A percentile compares a stretch with the other conserved stretches of the same genome.
phyloP scores from a whole-genome alignment of 2,888 invertebrate genomes.

The Tinea semifulvella region DNA sequence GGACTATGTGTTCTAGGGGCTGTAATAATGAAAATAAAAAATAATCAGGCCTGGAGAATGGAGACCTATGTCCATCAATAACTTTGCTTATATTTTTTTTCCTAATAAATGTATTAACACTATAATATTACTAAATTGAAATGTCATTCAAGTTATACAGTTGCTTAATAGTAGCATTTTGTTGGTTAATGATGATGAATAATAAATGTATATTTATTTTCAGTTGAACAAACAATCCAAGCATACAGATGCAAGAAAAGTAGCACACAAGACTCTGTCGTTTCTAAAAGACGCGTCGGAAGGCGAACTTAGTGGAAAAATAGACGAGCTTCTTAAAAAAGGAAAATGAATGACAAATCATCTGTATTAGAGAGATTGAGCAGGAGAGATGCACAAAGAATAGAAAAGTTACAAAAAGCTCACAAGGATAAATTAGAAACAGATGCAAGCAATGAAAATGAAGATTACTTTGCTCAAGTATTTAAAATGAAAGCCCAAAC shows the following conservation, averaged over 20 bases:
- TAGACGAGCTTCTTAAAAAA: conserved; percentile 53
- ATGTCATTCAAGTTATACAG: no score
- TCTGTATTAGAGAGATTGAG: conserved; percentile 53
- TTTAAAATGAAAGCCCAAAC: conserved; percentile 73
- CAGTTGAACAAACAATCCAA: conserved; percentile 46
- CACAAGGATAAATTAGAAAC: conserved; percentile 70
- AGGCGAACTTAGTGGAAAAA: conserved; percentile 50
- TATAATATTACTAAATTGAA: no score
- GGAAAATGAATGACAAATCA: conserved; percentile 56
- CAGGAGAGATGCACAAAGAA: conserved; percentile 70
- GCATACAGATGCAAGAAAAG: conserved; percentile 41
- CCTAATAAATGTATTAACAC: no score
- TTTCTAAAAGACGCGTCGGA: conserved; percentile 58
- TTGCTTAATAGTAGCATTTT: no score
- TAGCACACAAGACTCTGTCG: conserved; percentile 33
- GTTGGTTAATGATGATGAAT: no score
- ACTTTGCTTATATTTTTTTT: no score
- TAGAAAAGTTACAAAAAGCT: conserved; percentile 71
- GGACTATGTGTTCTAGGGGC: no score
- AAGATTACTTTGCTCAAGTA: conserved; percentile 74
- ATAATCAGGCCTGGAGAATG: no score
- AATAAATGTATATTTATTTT: conserved; percentile 24
- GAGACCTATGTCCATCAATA: no score
- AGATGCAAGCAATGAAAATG: conserved; percentile 71
- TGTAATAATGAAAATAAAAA: no score